These are phyloP conservation scores for Linnaemya vulpina DNA, from an alignment of 2,888 invertebrate species.

Conservation along the genomic window DNA sequence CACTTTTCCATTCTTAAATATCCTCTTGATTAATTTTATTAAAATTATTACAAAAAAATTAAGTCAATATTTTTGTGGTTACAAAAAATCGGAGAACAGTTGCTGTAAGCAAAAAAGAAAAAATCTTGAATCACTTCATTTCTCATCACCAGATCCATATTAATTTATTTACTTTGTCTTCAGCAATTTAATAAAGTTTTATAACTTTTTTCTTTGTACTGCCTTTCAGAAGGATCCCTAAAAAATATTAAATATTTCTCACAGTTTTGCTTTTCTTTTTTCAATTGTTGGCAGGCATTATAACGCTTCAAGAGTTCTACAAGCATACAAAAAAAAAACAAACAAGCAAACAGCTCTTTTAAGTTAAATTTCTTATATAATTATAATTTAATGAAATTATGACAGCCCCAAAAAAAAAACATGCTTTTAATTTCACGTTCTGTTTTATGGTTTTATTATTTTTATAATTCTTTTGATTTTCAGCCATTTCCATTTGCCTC, in stretches of 20 bases:
- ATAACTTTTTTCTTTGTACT: neutral
- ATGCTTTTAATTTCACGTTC: neutral
- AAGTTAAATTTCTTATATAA: slow-evolving; percentile 45
- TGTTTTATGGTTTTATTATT: neutral
- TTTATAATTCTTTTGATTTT: neutral
- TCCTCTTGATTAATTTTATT: no score
- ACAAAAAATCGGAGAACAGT: no score
- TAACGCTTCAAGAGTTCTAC: neutral
- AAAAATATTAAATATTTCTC: neutral
- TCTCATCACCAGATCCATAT: no score
- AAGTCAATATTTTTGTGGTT: no score
- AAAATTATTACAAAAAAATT: no score
- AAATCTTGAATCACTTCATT: no score
- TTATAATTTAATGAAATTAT: slow-evolving; percentile 62
- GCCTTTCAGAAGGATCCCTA: neutral
- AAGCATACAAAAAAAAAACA: neutral
- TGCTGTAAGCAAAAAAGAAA: no score
- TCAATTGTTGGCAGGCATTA: neutral
- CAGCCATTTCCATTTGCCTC: neutral
- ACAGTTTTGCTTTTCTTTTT: slow-evolving; percentile 1
- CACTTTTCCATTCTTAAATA: no score
- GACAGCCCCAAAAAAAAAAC: slow-evolving; percentile 14
- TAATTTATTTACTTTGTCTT: slow-evolving; percentile 9
- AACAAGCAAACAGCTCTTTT: slow-evolving; percentile 32
- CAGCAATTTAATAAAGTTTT: slow-evolving; percentile 10